Evolutionary conservation across 2,888 invertebrate genomes (phyloP), one percentile per base, ranked within the genome.

Genomic region (Palloptera scutellata): DNA sequence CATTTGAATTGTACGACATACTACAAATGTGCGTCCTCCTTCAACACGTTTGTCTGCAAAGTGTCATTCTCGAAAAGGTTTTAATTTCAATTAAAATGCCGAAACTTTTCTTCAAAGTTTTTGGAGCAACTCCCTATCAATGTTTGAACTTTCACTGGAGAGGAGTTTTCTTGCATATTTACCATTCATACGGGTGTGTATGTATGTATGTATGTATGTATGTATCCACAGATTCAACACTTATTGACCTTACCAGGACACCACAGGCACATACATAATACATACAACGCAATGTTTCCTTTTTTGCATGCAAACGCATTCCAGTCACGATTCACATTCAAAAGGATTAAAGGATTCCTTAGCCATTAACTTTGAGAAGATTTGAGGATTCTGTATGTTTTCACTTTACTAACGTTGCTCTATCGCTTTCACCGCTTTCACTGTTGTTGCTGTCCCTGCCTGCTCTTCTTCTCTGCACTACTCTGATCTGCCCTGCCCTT

Each of bases 311-410:
- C 4, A 17, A 6, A 19, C 20, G n/a, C 55, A 72, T 73, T 73
- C 72, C 63, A 68, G 73, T 73, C 73, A 73, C 73, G 73, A 65
- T 72, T 72, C 69, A 70, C 70, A 72, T 73, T 72, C 73, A 72
- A 70, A 70, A 66, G 72, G 69, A 69, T 73, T 70, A 73, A 69
- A 70, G 68, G 67, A 70, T 73, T 73, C 68, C 68, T 60, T 69
- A 66, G 69, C 69, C 72, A 70, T 72, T 73, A 69, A 69, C 67
- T 72, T 72, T 61, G 52, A 20, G 30, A 61, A 13, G 20, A 20
- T 61, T 48, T 61, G 15, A 20, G 60, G n/a, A 45, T 61, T 61
- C 48, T 61, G 19, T 17, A 17, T 51, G 30, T 10, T 20, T 61
- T 60, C 60, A 19, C 45, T 60, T 19, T 45, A 30, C 57, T 30